Percentiles rank a stretch among this genome's conserved stretches.
phyloP scores from a whole-genome alignment of 2,113 vertebrate genomes.

The Brachyhypopomus occidentalis region DNA sequence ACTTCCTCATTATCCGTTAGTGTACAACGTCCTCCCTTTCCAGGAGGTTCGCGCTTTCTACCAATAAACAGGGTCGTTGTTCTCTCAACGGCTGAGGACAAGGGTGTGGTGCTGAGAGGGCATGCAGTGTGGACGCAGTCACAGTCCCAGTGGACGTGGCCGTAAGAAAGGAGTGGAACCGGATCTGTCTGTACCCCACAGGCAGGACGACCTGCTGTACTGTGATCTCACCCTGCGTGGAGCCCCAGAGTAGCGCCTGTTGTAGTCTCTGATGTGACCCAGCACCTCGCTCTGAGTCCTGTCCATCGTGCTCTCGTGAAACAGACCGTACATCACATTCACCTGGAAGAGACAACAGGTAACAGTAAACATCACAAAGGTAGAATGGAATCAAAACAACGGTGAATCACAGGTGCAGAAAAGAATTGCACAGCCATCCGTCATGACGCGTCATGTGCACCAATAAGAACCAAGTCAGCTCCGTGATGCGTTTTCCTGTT shows the following conservation, averaged over 20 bases:
- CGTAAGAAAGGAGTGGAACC: not conserved
- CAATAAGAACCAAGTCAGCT: not conserved
- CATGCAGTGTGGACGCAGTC: not conserved
- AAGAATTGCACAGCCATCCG: too few relatives aligned
- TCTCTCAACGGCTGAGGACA: not conserved
- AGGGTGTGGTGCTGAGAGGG: conserved; percentile 2
- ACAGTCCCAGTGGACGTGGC: not conserved
- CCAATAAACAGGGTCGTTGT: not conserved
- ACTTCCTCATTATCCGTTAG: too few relatives aligned
- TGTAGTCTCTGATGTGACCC: conserved; percentile 78
- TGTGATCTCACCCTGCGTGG: conserved; percentile 69
- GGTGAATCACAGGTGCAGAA: not conserved
- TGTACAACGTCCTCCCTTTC: not conserved
- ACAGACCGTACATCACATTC: conserved; percentile 67
- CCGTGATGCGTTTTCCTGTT: not conserved
- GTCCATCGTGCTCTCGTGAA: conserved; percentile 68
- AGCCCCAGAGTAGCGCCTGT: conserved; percentile 81
- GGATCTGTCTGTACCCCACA: not conserved
- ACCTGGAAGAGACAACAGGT: conserved; percentile 63
- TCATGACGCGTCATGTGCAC: not conserved
- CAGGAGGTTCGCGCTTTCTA: not conserved
- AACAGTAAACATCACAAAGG: not conserved
- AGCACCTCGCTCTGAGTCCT: conserved; percentile 64
- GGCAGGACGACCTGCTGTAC: not conserved
- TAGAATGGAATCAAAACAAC: not conserved